Conservation (phyloP, 2,888 invertebrate species). For the Nineta flava region DNA sequence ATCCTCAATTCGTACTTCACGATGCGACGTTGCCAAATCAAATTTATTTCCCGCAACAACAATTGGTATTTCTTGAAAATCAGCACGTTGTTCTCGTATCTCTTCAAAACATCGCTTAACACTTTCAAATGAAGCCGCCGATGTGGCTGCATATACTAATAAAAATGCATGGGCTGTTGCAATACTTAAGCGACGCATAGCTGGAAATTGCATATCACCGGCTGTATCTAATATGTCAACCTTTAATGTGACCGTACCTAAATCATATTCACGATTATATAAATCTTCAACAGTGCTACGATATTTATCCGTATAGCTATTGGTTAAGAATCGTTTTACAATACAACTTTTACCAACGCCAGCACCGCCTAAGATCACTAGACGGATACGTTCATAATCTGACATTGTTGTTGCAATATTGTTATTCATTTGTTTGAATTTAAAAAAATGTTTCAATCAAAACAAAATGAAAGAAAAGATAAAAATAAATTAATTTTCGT, state of each 20-base stretch:
- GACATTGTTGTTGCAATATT: slow-evolving; percentile 36
- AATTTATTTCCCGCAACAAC: slow-evolving; percentile 77
- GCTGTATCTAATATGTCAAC: slow-evolving; percentile 69
- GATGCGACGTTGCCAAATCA: slow-evolving; percentile 53
- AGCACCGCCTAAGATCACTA: slow-evolving; percentile 69
- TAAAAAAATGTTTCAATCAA: not conserved
- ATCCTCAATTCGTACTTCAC: slow-evolving; percentile 61
- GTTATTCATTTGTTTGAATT: slow-evolving; percentile 20
- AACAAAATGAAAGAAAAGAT: not conserved
- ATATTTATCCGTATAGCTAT: slow-evolving; percentile 66
- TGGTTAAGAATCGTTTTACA: slow-evolving; percentile 61
- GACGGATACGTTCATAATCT: slow-evolving; percentile 61
- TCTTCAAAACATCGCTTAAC: slow-evolving; percentile 66
- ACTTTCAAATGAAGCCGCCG: slow-evolving; percentile 52
- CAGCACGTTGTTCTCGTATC: slow-evolving; percentile 63
- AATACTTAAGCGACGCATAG: slow-evolving; percentile 75
- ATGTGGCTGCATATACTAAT: slow-evolving; percentile 68
- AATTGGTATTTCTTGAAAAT: slow-evolving; percentile 64
- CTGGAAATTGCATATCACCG: slow-evolving; percentile 79
- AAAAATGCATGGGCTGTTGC: slow-evolving; percentile 80
- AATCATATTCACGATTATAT: slow-evolving; percentile 68
- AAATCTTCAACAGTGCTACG: slow-evolving; percentile 78
- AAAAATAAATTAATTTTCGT: not conserved
- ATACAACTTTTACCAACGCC: slow-evolving; percentile 78
- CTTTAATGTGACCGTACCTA: slow-evolving; percentile 58